Evolutionary conservation across 1,140 invertebrate genomes (phyloP), one percentile per base, ranked within the genome.

Genomic region (Drosophila santomea): DNA sequence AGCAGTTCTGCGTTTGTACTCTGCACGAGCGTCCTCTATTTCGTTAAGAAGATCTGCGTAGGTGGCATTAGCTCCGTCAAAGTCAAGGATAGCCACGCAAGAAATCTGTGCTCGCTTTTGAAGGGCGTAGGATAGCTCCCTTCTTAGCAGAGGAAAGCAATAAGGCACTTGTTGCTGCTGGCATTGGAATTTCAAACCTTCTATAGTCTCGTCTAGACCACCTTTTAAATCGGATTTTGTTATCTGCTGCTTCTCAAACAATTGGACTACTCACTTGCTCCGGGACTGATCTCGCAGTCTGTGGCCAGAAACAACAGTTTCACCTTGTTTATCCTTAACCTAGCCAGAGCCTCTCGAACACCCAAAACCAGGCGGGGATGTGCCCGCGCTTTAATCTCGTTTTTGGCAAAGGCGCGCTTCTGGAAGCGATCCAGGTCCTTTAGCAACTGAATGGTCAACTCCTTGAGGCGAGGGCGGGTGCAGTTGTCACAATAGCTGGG

Each of bases 301-400:
- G 95, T 93, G 4, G 95, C 95, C 56, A 96, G 91, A 2, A 96
- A 92, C 1, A 95, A 82, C 67, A 94, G 90, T 75, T 94, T 94
- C 3, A 95, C 90, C 81, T 94, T 95, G 38, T 93, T 93, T 28
- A 95, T 78, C 43, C 93, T 92, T 25, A 95, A 75, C 69, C 94
- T 93, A 59, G 94, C 94, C 15, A 93, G 92, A 0, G 94, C 93
- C 80, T 95, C 94, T 25, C 94, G 93, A 41, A 95, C 92, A 1
- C 95, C 95, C 55, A 94, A 80, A 0, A 95, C 94, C 55, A 94
- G 91, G 44, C 95, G 92, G 35, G 94, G 75, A 76, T 94, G 95
- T 2, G 90, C 91, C 14, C 88, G 84, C 25, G 94, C 94, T 86
- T 95, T 95, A 1, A 94, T 92, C 32, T 94, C 94, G 74, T 95